These are phyloP conservation scores for Drosophila engyochracea DNA, from an alignment of 2,888 invertebrate genomes.

Conservation along the genomic window DNA sequence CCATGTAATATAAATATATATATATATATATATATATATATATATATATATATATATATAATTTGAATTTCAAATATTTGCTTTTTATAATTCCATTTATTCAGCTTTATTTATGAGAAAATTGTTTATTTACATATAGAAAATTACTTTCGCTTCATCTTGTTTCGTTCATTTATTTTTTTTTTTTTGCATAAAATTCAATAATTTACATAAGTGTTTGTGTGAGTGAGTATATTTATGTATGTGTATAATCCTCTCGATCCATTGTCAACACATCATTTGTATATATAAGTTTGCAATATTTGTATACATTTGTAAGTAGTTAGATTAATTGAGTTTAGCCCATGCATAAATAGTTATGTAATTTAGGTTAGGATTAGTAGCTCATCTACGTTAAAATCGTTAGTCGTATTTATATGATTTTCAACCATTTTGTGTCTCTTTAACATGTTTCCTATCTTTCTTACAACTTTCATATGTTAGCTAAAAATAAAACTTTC, in stretches of 20 bases:
- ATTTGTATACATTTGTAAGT: conserved; percentile 27
- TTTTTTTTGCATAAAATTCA: conserved; percentile 30
- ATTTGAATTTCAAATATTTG: conserved; percentile 55
- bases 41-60: conserved; percentile 34
- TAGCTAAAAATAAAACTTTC: background rate
- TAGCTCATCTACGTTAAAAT: conserved; percentile 63
- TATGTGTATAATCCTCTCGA: conserved; percentile 41
- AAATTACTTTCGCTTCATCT: conserved; percentile 41
- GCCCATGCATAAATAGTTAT: conserved; percentile 35
- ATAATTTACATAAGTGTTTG: conserved; percentile 57
- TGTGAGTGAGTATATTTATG: conserved; percentile 19
- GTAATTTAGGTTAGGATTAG: conserved; percentile 28
- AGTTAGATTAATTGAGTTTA: conserved; percentile 36
- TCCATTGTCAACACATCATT: conserved; percentile 38
- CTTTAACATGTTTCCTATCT: conserved; percentile 27
- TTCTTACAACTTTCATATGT: conserved; percentile 28
- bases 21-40: conserved; percentile 25
- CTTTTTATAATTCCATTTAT: conserved; percentile 21
- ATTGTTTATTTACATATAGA: conserved; percentile 56
- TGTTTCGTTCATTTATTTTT: conserved; percentile 9
- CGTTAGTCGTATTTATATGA: conserved; percentile 61
- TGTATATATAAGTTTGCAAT: conserved; percentile 31
- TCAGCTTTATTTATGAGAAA: conserved; percentile 38
- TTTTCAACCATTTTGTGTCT: conserved; percentile 64
- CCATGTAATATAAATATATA: conserved; percentile 24